Percentiles rank a stretch among this genome's conserved stretches.
Evolutionary conservation across 2,888 invertebrate genomes (phyloP).

Genomic region (Branchinecta sandiegonensis): DNA sequence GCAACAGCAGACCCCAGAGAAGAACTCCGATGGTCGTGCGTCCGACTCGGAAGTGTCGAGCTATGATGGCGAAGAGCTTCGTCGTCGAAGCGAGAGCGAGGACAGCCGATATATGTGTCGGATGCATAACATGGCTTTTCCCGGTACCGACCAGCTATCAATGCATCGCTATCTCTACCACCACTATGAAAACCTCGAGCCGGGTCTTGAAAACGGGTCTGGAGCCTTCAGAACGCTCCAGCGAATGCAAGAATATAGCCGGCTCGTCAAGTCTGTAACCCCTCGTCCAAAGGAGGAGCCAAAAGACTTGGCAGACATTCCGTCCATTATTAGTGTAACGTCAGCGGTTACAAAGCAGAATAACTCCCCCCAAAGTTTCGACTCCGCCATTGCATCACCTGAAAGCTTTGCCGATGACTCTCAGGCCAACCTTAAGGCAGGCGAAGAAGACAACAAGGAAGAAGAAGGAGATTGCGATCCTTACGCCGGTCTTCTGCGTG

Average conservation of each 20-base stretch:
- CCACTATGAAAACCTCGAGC: background rate
- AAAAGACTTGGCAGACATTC: conserved; percentile 67
- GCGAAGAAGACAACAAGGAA: conserved; percentile 38
- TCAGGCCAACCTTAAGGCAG: background rate
- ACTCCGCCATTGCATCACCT: background rate
- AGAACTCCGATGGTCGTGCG: background rate
- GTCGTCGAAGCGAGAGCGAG: conserved; percentile 7
- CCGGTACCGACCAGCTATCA: background rate
- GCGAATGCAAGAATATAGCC: background rate
- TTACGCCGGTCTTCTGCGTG: conserved; percentile 67
- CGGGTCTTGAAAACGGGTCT: background rate
- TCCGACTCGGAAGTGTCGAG: conserved; percentile 14
- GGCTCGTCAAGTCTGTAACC: conserved; percentile 13
- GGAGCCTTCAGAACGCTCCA: conserved; percentile 4
- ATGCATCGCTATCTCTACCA: background rate
- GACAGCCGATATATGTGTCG: background rate
- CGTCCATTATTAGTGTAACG: conserved; percentile 63
- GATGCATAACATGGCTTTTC: background rate
- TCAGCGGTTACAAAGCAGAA: conserved; percentile 26
- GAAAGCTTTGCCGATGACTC: conserved; percentile 13
- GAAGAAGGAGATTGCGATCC: conserved; percentile 56
- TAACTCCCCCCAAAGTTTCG: conserved; percentile 21
- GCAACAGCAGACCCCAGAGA: background rate
- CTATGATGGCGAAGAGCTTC: conserved; percentile 2
- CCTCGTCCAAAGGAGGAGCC: conserved; percentile 37